Base-by-base conservation (phyloP, 2,113 vertebrate genomes). In the Oostethus manadensis region DNA sequence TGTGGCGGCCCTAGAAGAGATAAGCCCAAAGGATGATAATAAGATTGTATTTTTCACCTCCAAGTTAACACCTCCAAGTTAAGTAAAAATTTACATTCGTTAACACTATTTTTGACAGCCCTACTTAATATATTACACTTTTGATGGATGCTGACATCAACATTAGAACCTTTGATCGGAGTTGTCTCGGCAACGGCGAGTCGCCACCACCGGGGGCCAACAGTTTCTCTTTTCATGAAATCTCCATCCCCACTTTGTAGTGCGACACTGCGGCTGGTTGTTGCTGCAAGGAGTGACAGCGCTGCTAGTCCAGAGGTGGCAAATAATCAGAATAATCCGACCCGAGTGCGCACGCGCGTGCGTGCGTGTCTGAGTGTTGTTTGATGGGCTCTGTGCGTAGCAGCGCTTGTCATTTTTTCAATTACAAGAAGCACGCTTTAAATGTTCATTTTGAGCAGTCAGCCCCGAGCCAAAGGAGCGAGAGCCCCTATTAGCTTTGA, bases 351-450 rank as follows among this genome's bases (percentile, higher is more conserved):
- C 60, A 54, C 67, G 51, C 50, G 21, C 42, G 53, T 62, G 82
- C 49, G 57, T 49, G 60, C n/a, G n/a, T 67, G 58, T 60, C 23
- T 43, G 54, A 48, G 76, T 53, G 61, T 11, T 3, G 43, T 14
- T 14, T 69, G 79, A 46, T 62, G 46, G 57, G 47, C 64, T 61
- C 77, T 79, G 71, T 64, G 44, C 68, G 76, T 68, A 86, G 76
- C 79, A 84, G 59, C 62, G 81, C 85, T 87, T 89, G 85, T 89
- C 85, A 88, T 90, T 90, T 89, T 89, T 90, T 89, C 86, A 90
- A 87, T 90, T 88, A 89, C 85, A 76, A 9, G 74, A 76, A 80
- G 86, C 84, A 80, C 88, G 87, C 87, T 88, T 33, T 90, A 89
- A 89, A 88, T 83, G 87, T 84, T 90, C 80, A 85, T 89, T 90